Conservation (phyloP, 2,888 invertebrate species). For the Cerceris ruficornis region DNA sequence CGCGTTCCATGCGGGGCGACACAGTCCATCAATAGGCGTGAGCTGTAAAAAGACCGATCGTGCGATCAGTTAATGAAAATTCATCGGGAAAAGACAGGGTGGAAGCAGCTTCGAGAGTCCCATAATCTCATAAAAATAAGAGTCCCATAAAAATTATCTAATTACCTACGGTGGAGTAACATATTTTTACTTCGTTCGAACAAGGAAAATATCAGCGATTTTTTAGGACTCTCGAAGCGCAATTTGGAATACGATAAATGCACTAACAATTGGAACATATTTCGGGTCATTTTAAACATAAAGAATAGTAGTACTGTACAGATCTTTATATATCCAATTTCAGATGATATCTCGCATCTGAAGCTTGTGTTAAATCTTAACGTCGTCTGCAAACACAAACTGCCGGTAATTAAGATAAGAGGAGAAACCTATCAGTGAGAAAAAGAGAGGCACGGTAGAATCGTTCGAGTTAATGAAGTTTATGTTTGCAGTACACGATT, state of each 20-base stretch:
- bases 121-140: neutral
- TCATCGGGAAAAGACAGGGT: neutral
- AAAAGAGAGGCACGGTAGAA: neutral
- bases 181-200: neutral
- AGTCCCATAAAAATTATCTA: neutral
- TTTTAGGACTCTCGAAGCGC: constrained; percentile 29
- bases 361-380: constrained; percentile 37
- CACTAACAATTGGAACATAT: constrained; percentile 34
- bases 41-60: constrained; percentile 74
- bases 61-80: constrained; percentile 19
- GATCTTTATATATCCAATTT: constrained; percentile 27
- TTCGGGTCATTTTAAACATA: constrained; percentile 8
- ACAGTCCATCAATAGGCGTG: constrained; percentile 77
- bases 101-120: constrained; percentile 36
- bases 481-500: constrained; percentile 30
- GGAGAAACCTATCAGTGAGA: neutral
- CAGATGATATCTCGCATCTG: constrained; percentile 29
- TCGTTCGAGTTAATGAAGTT: constrained; percentile 3
- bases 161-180: neutral
- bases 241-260: constrained; percentile 1
- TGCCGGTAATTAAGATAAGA: neutral
- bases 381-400: constrained; percentile 44
- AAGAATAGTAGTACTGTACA: constrained; percentile 15
- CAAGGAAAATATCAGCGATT: neutral
- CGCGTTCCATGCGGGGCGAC: constrained; percentile 69